Percentiles rank a stretch among this genome's conserved stretches.
Conservation (phyloP, 2,113 vertebrate species). For the Balaeniceps rex region DNA sequence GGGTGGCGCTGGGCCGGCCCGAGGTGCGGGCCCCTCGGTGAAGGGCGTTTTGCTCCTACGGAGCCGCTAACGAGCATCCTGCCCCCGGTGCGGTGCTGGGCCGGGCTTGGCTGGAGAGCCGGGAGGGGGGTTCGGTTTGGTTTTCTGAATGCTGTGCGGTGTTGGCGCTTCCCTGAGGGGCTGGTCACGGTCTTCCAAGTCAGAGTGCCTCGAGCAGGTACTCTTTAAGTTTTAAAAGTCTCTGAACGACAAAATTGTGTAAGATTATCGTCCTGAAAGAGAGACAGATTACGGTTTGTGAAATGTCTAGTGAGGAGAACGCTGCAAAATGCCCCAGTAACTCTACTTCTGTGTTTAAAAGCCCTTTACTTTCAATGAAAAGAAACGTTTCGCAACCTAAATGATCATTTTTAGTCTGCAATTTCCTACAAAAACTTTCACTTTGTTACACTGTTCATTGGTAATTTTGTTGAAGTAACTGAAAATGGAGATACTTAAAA, state of each 20-base stretch:
- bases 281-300: conserved; percentile 7
- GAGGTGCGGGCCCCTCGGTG: rapidly evolving
- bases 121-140: not conserved
- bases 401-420: conserved; percentile 41
- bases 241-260: not conserved
- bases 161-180: not conserved
- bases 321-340: not conserved
- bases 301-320: not conserved
- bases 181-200: not conserved
- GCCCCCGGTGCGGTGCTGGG: not conserved
- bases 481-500: conserved; percentile 67
- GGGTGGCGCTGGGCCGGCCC: too few species aligned
- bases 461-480: conserved; percentile 68
- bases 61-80: too few species aligned
- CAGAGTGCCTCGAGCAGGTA: not conserved
- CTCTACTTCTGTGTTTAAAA: conserved; percentile 21
- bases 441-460: conserved; percentile 28
- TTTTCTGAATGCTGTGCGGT: not conserved
- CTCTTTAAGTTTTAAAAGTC: not conserved
- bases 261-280: conserved; percentile 7
- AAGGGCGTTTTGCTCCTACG: not conserved
- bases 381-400: conserved; percentile 42
- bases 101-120: not conserved
- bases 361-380: conserved; percentile 31
- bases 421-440: conserved; percentile 61